These are phyloP conservation scores for Lophius americanus DNA, from an alignment of 2,797 vertebrate genomes.

Conservation along the genomic window DNA sequence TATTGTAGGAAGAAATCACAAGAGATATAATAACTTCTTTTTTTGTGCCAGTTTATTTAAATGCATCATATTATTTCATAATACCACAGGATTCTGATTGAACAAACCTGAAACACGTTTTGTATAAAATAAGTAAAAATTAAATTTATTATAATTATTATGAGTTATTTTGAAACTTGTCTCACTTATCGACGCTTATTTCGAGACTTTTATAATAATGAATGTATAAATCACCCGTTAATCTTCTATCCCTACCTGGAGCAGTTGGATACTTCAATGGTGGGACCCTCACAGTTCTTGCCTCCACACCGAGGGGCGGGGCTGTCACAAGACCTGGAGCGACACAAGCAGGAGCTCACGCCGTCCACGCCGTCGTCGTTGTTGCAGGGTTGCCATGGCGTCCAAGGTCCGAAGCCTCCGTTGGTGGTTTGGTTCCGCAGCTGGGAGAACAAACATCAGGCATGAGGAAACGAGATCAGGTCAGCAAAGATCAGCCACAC, in stretches of 20 bases:
- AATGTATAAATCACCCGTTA: too few species aligned
- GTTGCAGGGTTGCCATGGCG: constrained; percentile 93
- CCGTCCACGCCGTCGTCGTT: constrained; percentile 89
- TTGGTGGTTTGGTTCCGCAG: constrained; percentile 91
- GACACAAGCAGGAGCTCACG: constrained; percentile 91
- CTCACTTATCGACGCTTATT: too few species aligned
- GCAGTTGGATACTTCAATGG: constrained; percentile 95
- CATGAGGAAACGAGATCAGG: neutral
- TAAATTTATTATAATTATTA: too few species aligned
- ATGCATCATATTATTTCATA: too few species aligned
- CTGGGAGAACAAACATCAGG: constrained; percentile 71
- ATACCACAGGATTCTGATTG: too few species aligned
- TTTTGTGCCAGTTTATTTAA: too few species aligned
- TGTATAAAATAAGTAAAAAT: too few species aligned
- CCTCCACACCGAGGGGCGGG: constrained; percentile 92
- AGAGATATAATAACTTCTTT: too few species aligned
- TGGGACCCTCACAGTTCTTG: constrained; percentile 86
- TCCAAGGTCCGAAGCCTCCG: constrained; percentile 91
- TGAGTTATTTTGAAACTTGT: too few species aligned
- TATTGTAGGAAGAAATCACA: too few species aligned
- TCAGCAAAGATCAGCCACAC: neutral
- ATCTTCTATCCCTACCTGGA: constrained; percentile 84
- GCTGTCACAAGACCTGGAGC: constrained; percentile 90
- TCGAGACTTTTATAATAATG: too few species aligned
- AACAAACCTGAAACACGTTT: too few species aligned